Conservation (phyloP, 2,888 invertebrate species). For the Lithophane ornitopus region DNA sequence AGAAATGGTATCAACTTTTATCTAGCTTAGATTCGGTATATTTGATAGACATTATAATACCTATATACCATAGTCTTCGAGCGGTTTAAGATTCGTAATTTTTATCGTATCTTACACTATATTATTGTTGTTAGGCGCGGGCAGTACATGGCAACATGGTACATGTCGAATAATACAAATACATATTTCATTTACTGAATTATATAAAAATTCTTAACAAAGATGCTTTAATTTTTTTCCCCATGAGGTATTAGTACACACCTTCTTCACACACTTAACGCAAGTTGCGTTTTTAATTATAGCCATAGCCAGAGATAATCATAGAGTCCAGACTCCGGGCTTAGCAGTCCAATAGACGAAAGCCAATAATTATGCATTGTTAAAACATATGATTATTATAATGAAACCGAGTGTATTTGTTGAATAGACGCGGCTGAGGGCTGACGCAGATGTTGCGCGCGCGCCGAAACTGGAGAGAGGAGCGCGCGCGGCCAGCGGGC, state of each 20-base stretch:
- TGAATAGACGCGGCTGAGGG: conserved; percentile 76
- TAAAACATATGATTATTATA: conserved; percentile 3
- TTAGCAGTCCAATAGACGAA: neutral
- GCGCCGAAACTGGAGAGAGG: conserved; percentile 81
- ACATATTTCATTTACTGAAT: neutral
- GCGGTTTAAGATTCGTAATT: neutral
- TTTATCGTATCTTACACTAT: neutral
- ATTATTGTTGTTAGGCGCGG: neutral
- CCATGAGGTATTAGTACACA: no score
- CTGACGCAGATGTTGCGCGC: conserved; percentile 86
- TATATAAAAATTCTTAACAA: no score
- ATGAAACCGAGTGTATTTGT: conserved; percentile 22
- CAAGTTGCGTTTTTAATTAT: neutral
- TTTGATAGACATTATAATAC: neutral
- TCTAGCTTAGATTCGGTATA: neutral
- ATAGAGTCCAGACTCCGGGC: neutral
- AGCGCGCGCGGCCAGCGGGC: conserved; percentile 87
- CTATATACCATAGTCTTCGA: neutral
- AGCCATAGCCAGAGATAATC: no score
- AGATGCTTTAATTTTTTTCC: no score
- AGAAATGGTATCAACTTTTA: neutral
- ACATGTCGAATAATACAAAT: neutral
- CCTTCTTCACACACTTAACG: neutral
- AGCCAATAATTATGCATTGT: neutral
- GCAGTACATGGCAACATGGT: neutral